Conservation (phyloP, 2,113 vertebrate species). For the Muntiacus muntjak region DNA sequence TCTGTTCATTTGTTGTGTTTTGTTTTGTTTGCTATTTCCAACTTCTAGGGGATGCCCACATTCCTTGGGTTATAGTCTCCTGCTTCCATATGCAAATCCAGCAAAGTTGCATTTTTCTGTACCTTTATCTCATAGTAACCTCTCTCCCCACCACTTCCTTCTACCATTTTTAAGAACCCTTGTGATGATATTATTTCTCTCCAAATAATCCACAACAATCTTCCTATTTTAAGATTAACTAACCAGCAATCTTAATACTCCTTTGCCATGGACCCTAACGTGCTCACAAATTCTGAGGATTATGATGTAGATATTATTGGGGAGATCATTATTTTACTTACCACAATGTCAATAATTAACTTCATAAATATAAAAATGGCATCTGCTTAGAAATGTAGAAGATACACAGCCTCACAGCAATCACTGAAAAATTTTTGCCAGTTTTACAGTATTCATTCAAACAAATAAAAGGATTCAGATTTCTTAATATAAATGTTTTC, state of each 20-base stretch:
- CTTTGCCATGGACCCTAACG: not conserved
- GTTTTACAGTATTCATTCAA: not conserved
- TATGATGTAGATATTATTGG: not conserved
- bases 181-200: not conserved
- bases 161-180: not conserved
- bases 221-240: not conserved
- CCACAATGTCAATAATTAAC: not conserved
- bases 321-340: not conserved
- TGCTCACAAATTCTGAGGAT: not conserved
- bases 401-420: not conserved
- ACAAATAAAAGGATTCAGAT: not conserved
- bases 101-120: not conserved
- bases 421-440: not conserved
- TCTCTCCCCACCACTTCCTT: not conserved
- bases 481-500: not conserved
- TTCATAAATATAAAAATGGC: not conserved
- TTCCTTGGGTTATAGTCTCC: not conserved
- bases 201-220: not conserved
- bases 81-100: not conserved
- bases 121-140: not conserved
- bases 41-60: not conserved
- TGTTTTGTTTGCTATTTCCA: not conserved
- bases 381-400: not conserved
- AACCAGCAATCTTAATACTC: not conserved
- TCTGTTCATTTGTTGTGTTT: not conserved